Base-by-base conservation (phyloP, 2,888 invertebrate genomes). In the Xylota sylvarum region DNA sequence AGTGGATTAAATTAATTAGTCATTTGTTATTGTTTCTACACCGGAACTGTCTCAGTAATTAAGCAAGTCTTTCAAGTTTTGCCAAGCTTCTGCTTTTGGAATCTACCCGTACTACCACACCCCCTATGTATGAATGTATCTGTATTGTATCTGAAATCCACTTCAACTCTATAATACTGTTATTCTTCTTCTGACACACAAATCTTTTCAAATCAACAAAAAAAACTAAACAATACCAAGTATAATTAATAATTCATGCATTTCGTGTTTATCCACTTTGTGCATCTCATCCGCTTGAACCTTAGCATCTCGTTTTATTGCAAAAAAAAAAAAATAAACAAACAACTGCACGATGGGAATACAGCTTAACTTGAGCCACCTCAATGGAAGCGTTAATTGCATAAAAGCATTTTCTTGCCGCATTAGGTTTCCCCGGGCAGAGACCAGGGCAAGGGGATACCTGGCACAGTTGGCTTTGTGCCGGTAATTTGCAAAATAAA, bases 201-300 rank as follows among this genome's bases (percentile, higher is more conserved):
- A 67, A 67, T 58, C 58, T 50, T 64, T 52, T 35, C 52, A 40
- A 43, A 65, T 9, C 30, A 10, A 10, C 48, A 58, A 48, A 37
- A 43, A 52, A 35, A 64, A 69, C 52, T 6, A 27, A 76, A 76
- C 58, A 79, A 62, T 40, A 30, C 40, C 30, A 23, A 23, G 23
- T 52, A 17, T 69, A 77, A 77, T 60, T 84, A 64, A 64, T 64
- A 79, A 70, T 79, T 74, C 74, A 73, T 83, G 40, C 55, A 64
- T 58, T 70, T 74, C 84, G 69, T 84, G 74, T 52, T 74, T 84
- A 84, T 74, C 79, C 69, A 74, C 74, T 84, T 84, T 52, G 84
- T 56, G 43, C 56, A 56, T 70, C 73, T 73, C 60, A 67, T 4
- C 58, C 84, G 50, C 56, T 84, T 84, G 84, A 84, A 79, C 84